Evolutionary conservation across 2,113 vertebrate genomes (phyloP).

Genomic region (Octodon degus): DNA sequence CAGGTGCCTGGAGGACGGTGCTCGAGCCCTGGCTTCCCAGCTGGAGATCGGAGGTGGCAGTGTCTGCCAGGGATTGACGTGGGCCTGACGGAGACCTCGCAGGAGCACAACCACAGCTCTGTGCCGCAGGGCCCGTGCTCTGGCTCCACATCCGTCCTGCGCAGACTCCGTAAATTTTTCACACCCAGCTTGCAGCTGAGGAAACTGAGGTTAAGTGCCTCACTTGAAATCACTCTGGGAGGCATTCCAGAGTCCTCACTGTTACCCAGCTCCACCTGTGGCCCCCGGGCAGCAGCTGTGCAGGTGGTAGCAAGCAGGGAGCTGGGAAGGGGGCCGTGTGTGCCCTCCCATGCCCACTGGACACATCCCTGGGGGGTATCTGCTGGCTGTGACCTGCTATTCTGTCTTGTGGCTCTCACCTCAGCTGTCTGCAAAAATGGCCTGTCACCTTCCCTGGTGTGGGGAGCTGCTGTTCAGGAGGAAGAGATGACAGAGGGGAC

Average conservation of each 20-base stretch:
- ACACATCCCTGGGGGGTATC: not conserved
- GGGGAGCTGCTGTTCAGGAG: not conserved
- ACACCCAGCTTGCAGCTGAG: not conserved
- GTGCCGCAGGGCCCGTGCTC: accelerated
- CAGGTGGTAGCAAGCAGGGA: not conserved
- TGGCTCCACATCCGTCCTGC: not conserved
- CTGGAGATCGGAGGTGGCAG: not conserved
- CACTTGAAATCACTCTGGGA: not conserved
- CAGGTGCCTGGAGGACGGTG: not conserved
- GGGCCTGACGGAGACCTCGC: not conserved
- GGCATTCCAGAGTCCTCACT: not conserved
- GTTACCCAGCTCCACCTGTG: not conserved
- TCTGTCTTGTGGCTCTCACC: not conserved
- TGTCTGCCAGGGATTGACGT: accelerated
- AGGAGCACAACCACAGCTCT: not conserved
- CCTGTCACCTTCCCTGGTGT: not conserved
- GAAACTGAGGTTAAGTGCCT: slow-evolving; percentile 36
- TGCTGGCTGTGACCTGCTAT: not conserved
- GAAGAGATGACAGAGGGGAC: not conserved
- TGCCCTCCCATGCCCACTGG: not conserved
- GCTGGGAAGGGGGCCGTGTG: not conserved
- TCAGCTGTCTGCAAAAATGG: not conserved
- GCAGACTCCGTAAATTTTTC: not conserved
- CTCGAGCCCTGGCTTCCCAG: not conserved
- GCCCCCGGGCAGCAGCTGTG: accelerated